Base-by-base conservation (phyloP, 2,888 invertebrate genomes). In the Asteroscopus sphinx region DNA sequence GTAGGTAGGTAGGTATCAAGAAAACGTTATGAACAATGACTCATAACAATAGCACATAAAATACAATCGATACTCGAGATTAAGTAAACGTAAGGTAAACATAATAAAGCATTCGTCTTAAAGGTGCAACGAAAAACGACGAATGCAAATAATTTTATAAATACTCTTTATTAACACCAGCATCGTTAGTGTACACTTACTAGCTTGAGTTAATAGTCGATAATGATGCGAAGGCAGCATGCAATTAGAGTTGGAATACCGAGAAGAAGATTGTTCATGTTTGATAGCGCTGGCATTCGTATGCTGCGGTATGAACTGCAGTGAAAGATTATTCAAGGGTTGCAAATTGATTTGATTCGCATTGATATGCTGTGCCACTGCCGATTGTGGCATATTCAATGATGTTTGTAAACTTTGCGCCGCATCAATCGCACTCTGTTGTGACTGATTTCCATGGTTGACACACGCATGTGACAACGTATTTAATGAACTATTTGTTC, bases 171-270 rank as follows among this genome's bases (percentile, higher is more conserved):
- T 37, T 42, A 11, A 49, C 21, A 47, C 28, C 9, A 17, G 28
- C 16, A 32, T 42, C 39, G 25, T 67, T 55, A 49, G 52, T 46
- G 42, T 46, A 39, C 17, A 93, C 93, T 93, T 89, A 93, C 93
- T 88, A 70, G 89, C 65, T 86, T 90, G 92, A 59, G 89, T 80
- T 73, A 91, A 76, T 45, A 91, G 79, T 66, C 90, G 83, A 77
- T 89, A 92, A 81, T 87, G 91, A 70, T 88, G 89, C 56, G 92
- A 85, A 39, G 89, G 86, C 80, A 83, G 82, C 81, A 86, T 84
- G 73, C 91, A 87, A 80, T 83, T 90, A 28, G 90, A 82, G 74
- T 82, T 85, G 40, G 89, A 81, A 71, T 85, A 92, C 17, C 91
- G 89, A 58, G 88, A 77, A 36, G 87, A 74, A 28, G 83, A 74